Evolutionary conservation across 2,113 vertebrate species (phyloP).

Genomic region (Chionodraco myersi): DNA sequence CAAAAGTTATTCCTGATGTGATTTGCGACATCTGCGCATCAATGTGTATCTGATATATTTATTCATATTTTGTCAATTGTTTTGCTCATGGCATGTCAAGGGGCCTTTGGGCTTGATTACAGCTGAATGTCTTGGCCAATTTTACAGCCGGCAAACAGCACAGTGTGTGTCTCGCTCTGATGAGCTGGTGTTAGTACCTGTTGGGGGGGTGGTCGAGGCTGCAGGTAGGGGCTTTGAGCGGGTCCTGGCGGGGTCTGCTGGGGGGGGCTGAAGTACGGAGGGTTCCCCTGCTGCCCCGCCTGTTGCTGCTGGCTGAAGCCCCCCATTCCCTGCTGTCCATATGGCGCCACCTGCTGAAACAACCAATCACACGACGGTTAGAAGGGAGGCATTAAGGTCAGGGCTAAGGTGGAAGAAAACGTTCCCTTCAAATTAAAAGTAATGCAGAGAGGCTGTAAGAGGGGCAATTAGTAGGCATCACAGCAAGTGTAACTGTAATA

Average conservation of each 20-base stretch:
- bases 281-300: slow-evolving; percentile 86
- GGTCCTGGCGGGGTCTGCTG: slow-evolving; percentile 88
- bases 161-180: neutral
- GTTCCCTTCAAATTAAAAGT: slow-evolving; percentile 35
- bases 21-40: slow-evolving; percentile 18
- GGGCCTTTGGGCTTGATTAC: neutral
- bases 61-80: slow-evolving; percentile 25
- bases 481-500: neutral
- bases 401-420: slow-evolving; percentile 7
- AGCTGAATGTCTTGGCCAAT: neutral
- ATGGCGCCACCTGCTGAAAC: slow-evolving; percentile 91
- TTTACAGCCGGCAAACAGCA: neutral
- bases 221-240: slow-evolving; percentile 88
- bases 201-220: slow-evolving; percentile 90
- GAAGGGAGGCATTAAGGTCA: slow-evolving; percentile 32
- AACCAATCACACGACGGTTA: slow-evolving; percentile 69
- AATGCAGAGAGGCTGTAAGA: slow-evolving; percentile 3
- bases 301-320: slow-evolving; percentile 69
- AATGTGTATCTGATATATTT: slow-evolving; percentile 22
- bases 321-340: slow-evolving; percentile 90
- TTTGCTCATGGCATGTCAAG: neutral
- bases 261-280: slow-evolving; percentile 95
- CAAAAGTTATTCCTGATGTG: slow-evolving; percentile 22
- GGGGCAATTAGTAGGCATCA: slow-evolving; percentile 16
- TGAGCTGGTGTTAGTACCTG: slow-evolving; percentile 86